A percentile compares a stretch with the other conserved stretches of the same genome.
Conservation (phyloP, 1,140 invertebrate species). For the Heliothis virescens region DNA sequence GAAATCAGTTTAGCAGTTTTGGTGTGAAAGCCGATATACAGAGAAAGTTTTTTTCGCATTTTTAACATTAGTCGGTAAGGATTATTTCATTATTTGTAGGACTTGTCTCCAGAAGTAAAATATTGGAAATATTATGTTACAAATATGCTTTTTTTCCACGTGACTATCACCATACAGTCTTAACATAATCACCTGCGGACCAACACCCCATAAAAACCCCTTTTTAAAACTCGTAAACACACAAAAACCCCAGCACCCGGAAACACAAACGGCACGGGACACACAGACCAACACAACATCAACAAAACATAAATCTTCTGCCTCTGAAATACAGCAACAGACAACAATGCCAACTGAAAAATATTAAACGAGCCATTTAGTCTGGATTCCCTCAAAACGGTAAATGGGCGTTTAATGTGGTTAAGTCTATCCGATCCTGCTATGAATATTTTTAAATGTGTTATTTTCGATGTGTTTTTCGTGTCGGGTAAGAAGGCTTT, state of each 20-base stretch:
- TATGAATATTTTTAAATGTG: slow-evolving; percentile 39
- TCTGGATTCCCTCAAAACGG: slow-evolving; percentile 23
- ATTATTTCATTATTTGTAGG: no score
- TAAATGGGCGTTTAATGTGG: slow-evolving; percentile 39
- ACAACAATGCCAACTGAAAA: slow-evolving; percentile 19
- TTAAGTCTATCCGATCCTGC: slow-evolving; percentile 33
- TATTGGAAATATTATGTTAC: no score
- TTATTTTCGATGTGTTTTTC: slow-evolving; percentile 23
- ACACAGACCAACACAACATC: slow-evolving; percentile 5
- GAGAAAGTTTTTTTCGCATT: no score
- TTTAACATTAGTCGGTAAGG: no score
- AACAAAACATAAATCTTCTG: slow-evolving; percentile 34
- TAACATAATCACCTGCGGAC: not conserved
- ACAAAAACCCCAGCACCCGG: slow-evolving; percentile 4
- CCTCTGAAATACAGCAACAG: slow-evolving; percentile 18
- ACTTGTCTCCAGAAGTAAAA: no score
- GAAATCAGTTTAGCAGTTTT: no score
- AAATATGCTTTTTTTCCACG: no score
- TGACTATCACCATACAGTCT: no score
- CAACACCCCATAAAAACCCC: slow-evolving; percentile 6
- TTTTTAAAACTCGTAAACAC: not conserved
- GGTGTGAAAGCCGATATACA: no score
- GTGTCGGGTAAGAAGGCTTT: not conserved
- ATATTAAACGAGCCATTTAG: slow-evolving; percentile 41
- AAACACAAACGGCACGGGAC: not conserved